These are phyloP conservation scores for Orycteropus afer DNA, from an alignment of 2,113 vertebrate species.

Conservation along the genomic window DNA sequence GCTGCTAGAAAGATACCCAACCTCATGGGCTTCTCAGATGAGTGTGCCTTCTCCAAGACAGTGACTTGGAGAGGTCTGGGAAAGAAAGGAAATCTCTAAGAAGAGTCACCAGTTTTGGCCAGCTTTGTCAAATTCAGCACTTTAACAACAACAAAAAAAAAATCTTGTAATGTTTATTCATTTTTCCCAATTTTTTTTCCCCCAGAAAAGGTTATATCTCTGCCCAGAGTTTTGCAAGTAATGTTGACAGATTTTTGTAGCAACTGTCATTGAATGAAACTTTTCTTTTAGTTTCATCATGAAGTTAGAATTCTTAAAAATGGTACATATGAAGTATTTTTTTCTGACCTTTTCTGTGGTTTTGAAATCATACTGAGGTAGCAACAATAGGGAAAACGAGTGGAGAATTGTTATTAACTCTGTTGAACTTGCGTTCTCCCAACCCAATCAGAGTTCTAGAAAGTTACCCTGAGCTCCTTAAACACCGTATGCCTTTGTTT, in stretches of 20 bases:
- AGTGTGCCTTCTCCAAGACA: conserved; percentile 32
- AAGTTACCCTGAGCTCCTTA: not conserved
- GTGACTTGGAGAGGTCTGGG: not conserved
- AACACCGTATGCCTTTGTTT: not conserved
- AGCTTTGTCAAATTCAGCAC: conserved; percentile 57
- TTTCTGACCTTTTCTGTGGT: conserved; percentile 7
- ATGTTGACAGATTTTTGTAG: conserved; percentile 67
- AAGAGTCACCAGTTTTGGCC: conserved; percentile 51
- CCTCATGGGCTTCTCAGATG: no score
- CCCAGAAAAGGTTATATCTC: conserved; percentile 63
- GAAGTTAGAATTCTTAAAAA: conserved; percentile 56
- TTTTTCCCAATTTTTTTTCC: conserved; percentile 51
- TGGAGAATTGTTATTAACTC: conserved; percentile 26
- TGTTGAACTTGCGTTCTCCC: conserved; percentile 19
- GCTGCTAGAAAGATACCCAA: not conserved
- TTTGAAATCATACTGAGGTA: conserved; percentile 51
- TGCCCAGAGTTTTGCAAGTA: conserved; percentile 66
- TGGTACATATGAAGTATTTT: conserved; percentile 30
- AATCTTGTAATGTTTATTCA: conserved; percentile 74
- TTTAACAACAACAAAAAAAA: conserved; percentile 71
- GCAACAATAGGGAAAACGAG: conserved; percentile 15
- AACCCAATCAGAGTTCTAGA: conserved; percentile 16
- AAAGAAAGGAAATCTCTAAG: conserved; percentile 45
- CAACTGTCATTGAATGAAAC: conserved; percentile 57
- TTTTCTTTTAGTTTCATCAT: conserved; percentile 66